phyloP scores from a whole-genome alignment of 2,113 vertebrate genomes.

The Hylia prasina region DNA sequence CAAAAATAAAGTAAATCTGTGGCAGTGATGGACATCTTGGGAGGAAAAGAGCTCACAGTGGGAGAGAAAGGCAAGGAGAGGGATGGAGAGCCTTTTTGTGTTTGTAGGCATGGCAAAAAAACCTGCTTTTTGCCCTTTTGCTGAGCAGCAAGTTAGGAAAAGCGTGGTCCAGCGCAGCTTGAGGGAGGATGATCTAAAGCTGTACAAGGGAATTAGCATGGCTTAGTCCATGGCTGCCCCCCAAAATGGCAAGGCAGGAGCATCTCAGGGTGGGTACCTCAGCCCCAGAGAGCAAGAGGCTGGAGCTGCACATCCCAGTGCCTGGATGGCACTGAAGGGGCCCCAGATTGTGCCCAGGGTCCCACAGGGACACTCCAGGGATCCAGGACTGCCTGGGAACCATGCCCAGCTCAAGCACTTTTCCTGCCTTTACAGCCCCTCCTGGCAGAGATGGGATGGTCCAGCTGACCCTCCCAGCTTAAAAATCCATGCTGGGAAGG shows the following conservation, averaged over 20 bases:
- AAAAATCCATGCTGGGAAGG: background rate
- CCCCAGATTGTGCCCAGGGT: background rate
- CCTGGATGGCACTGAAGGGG: background rate
- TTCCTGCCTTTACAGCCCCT: background rate
- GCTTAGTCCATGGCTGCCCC: slow-evolving; percentile 7
- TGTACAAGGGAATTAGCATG: background rate
- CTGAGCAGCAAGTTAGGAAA: background rate
- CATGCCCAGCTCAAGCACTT: background rate
- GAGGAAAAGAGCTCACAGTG: background rate
- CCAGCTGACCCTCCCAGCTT: background rate
- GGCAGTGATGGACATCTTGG: background rate
- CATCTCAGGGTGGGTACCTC: background rate
- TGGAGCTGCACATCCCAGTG: background rate
- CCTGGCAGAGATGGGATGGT: background rate
- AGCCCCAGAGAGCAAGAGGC: background rate
- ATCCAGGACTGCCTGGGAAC: background rate
- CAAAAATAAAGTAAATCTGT: background rate
- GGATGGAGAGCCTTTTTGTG: background rate
- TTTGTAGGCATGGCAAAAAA: background rate
- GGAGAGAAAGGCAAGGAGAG: background rate
- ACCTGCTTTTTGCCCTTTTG: background rate
- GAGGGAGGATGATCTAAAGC: background rate
- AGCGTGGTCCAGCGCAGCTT: background rate
- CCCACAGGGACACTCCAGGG: background rate
- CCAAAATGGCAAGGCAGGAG: background rate